A percentile compares a stretch with the other conserved stretches of the same genome.
Conservation (phyloP, 2,113 vertebrate species). For the Siphamia tubifer region DNA sequence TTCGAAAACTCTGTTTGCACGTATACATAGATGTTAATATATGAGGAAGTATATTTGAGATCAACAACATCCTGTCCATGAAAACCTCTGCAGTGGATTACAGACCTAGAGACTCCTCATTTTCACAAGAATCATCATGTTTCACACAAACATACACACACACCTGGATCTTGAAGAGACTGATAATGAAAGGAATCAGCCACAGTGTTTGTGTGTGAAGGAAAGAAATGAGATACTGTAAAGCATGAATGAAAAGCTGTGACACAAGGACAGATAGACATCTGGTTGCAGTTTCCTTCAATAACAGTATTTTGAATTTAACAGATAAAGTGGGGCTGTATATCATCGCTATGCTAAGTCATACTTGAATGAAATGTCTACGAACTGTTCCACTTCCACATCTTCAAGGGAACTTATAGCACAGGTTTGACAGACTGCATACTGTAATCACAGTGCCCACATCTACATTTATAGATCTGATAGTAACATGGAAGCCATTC, state of each 20-base stretch:
- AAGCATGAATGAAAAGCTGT: background rate
- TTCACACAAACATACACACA: too few relatives aligned
- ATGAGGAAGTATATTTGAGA: background rate
- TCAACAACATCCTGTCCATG: background rate
- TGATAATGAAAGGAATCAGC: background rate
- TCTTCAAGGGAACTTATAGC: background rate
- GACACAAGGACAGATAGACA: background rate
- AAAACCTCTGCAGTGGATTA: background rate
- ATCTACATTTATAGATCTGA: background rate
- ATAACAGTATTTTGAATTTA: too few relatives aligned
- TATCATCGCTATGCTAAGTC: background rate
- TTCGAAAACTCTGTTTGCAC: slow-evolving; percentile 41
- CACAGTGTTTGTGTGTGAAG: background rate
- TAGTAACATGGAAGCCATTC: background rate
- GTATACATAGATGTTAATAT: background rate
- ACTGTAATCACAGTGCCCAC: background rate
- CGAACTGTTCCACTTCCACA: background rate
- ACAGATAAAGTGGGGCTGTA: background rate
- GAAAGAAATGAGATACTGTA: background rate
- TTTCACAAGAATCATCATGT: background rate
- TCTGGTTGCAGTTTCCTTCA: background rate
- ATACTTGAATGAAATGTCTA: background rate
- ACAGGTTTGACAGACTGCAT: background rate
- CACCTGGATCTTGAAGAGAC: too few relatives aligned
- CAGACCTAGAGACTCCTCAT: background rate